Evolutionary conservation across 2,113 vertebrate species (phyloP), one percentile per base, ranked within the genome.

Genomic region (Bombycilla garrulus): DNA sequence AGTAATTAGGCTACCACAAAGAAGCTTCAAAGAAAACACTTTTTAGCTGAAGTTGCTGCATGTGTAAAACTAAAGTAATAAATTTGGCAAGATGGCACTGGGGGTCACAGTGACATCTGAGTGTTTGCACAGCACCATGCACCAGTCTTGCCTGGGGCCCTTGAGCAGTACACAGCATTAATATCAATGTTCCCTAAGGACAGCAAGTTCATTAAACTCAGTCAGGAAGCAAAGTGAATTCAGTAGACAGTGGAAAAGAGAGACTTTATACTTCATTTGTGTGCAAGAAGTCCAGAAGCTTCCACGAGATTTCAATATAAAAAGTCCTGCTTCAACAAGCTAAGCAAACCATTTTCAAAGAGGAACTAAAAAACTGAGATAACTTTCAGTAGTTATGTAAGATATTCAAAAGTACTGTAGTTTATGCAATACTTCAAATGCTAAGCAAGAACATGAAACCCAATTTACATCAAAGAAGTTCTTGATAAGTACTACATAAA

Each of bases 151-250:
- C 74, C 62, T 5, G 4, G 36, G 40, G 78, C 38, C 48, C 87
- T 11, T 36, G 23, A 66, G 81, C 47, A 35, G 50, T 29, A 53
- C 48, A 48, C 1, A 4, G 38, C 10, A 42, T 73, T 92, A 84
- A 87, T 69, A 92, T 29, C 81, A 54, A 64, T 54, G 58, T 23
- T 89, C 77, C 50, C 62, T 29, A 50, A 29, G 71, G 92, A 78
- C 44, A 69, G 80, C 26, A 73, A 83, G 62, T 82, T 95, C 79
- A 93, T 96, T 89, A 91, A 80, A 90, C 54, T 76, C 77, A 61
- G 86, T 23, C 90, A 82, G 80, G 70, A 91, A 93, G 50, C 3
- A 3, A 89, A 94, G 83, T 48, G 50, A 90, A 35, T 78, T 85
- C 92, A 67, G 74, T 6, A 85, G 81, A 90, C 67, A 94, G 89